Base-by-base conservation (phyloP, 2,888 invertebrate genomes). In the Machimus rusticus region DNA sequence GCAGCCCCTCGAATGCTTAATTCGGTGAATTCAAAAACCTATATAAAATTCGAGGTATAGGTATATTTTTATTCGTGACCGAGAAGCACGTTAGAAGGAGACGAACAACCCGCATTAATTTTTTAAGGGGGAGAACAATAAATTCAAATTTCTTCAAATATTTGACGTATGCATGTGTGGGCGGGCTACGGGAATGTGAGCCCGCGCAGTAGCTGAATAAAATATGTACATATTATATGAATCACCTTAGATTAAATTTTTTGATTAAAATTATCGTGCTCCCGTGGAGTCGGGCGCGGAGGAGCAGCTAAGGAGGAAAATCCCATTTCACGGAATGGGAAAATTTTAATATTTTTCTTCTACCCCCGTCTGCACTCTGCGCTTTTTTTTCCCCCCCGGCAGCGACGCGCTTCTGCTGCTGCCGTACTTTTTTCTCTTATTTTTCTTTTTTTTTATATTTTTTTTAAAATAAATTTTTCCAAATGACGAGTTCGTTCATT, bases 401-500 rank as follows among this genome's bases (percentile, higher is more conserved):
- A 28, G 66, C 66, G 28, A 19, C 8, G 66, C 23, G 66, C 9
- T 57, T n/a, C 14, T 51, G 46, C 66, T 28, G 66, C 28, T 66
- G 28, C 28, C 28, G 66, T 66, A 66, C 66, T 74, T 85, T 43
- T 74, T 28, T 85, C 16, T 16, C 43, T 46, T 46, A 46, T 46
- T 46, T 46, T 46, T 3, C 12, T 39, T 39, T 39, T 39, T 43
- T 43, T 12, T 12, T 66, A 28, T 43, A 76, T 74, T 19, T 76
- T 86, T 86, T 86, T 86, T 86, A 23, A 77, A 86, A 86, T 86
- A 86, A 86, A 86, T 77, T 86, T 86, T 86, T 86, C 86, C 86
- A 86, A 86, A 86, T 86, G 77, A 86, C 77, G 86, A 86, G 86
- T 86, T 86, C 77, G 86, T 86, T 86, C 86, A 86, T 86, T 86